Evolutionary conservation across 2,797 vertebrate genomes (phyloP).

Genomic region (Macropus fuliginosus): DNA sequence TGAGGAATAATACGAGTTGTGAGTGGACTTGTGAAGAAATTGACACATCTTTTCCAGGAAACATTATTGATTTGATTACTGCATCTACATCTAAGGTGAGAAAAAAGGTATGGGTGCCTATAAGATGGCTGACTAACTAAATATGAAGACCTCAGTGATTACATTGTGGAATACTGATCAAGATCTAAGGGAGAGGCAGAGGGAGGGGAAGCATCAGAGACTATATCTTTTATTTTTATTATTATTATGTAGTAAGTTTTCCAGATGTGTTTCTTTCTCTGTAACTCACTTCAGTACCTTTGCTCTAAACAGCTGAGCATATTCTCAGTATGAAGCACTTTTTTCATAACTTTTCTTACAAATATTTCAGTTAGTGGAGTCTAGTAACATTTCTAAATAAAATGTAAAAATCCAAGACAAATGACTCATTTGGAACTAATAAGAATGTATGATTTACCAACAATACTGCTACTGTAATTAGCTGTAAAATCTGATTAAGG

Average conservation of each 20-base stretch:
- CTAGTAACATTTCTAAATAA: conserved; percentile 50
- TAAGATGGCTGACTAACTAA: neutral
- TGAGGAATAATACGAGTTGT: neutral
- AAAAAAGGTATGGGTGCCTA: neutral
- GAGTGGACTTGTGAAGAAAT: neutral
- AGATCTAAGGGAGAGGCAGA: neutral
- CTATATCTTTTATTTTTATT: conserved; percentile 48
- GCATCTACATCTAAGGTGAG: neutral
- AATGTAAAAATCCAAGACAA: conserved; percentile 49
- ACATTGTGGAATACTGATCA: neutral
- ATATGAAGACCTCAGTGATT: neutral
- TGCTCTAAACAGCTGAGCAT: conserved; percentile 46
- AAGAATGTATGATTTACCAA: neutral
- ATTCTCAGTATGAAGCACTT: conserved; percentile 30
- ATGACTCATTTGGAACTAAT: conserved; percentile 44
- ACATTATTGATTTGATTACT: neutral
- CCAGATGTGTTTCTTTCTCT: conserved; percentile 51
- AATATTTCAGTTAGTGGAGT: conserved; percentile 26
- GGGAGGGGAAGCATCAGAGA: neutral
- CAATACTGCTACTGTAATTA: conserved; percentile 57
- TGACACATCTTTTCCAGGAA: neutral
- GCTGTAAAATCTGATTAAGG: conserved; percentile 62
- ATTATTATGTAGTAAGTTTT: conserved; percentile 65
- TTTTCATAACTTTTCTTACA: neutral
- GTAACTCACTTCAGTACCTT: neutral